Base-by-base conservation (phyloP, 1,140 invertebrate genomes). In the Parasteatoda tepidariorum region DNA sequence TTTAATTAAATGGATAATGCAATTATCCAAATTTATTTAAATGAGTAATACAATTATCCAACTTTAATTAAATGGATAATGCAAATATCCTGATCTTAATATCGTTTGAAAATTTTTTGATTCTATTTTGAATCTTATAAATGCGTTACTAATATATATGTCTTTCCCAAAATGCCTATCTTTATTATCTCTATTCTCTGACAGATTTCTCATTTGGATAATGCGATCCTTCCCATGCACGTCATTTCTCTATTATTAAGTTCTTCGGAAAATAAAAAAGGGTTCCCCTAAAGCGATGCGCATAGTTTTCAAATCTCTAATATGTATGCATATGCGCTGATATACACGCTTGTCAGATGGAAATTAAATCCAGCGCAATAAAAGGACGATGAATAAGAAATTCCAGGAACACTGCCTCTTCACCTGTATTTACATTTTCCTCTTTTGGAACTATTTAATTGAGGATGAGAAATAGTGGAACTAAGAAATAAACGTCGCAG, bases 351-450 rank as follows among this genome's bases (percentile, higher is more conserved):
- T 18, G 38, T 48, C 2, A 48, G 18, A 48, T 9, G 38, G 38
- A 48, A 48, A 18, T 18, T 18, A 9, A n/a, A 0, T 2, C 38
- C 38, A 48, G 38, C 18, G 38, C 38, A 6, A 41, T 41, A 41
- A 41, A 6, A 41, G 13, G 38, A 48, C 38, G 18, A 18, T 48
- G 4, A 48, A 48, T 9, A 48, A 13, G 38, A 41, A 13, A 18
- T 0, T 48, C 38, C 18, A 13, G 4, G 38, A 18, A 48, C 9
- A 13, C 38, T 48, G 38, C 38, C 9, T 13, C 61, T 15, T n/a
- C 73, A 75, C 73, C 73, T 75, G 73, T 75, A 75, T 75, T 61
- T 62, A 62, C 73, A 61, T 30, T n/a, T 73, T 59, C 24, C 48
- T 41, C 26, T 73, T 57, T 73, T 18, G 66, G 22, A 26, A 71